These are phyloP conservation scores for Nasonia oneida DNA, from an alignment of 2,888 invertebrate species.

Conservation along the genomic window DNA sequence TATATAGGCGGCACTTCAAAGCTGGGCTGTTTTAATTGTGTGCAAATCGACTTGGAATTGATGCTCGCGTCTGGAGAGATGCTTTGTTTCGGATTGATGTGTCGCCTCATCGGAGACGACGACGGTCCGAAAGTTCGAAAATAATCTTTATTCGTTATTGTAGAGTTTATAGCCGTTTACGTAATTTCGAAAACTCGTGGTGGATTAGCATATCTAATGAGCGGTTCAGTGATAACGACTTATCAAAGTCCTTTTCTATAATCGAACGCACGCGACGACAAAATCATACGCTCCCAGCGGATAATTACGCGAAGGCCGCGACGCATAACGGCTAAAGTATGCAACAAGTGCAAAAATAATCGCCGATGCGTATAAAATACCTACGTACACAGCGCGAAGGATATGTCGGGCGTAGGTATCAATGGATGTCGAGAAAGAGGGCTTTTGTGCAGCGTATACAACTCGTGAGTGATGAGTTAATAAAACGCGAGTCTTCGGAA, in stretches of 20 bases:
- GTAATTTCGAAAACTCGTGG: neutral
- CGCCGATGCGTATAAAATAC: neutral
- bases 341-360: slow-evolving; percentile 28
- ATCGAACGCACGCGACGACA: slow-evolving; percentile 22
- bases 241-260: neutral
- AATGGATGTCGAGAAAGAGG: slow-evolving; percentile 21
- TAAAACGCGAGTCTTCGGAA: slow-evolving; percentile 35
- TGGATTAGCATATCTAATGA: neutral
- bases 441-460: neutral
- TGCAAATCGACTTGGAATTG: slow-evolving; percentile 38
- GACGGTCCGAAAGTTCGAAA: neutral
- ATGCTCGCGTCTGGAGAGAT: neutral
- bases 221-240: slow-evolving; percentile 14
- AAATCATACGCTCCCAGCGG: slow-evolving; percentile 34
- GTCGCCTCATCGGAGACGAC: neutral
- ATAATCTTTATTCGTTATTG: neutral
- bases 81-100: neutral
- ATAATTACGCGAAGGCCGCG: slow-evolving; percentile 34
- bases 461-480: slow-evolving; percentile 29
- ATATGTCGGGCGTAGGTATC: neutral
- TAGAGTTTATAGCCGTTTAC: neutral
- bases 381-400: neutral
- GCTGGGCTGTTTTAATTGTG: slow-evolving; percentile 48
- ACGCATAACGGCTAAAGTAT: neutral
- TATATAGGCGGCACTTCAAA: neutral